Base-by-base conservation (phyloP, 2,888 invertebrate genomes). In the Flexamia atlantica region DNA sequence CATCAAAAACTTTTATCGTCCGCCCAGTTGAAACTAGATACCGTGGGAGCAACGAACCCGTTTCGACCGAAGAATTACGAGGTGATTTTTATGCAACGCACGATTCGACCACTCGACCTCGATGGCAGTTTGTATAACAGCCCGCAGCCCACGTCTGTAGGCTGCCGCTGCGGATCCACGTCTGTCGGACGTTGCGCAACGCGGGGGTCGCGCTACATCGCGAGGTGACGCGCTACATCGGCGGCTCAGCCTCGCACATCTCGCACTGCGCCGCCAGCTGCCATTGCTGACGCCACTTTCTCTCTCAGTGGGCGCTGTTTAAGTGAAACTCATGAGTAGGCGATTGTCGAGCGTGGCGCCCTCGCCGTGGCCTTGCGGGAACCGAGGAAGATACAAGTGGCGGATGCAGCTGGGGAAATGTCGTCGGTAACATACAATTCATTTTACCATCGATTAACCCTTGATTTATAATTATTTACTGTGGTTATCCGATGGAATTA, bases 211-310 rank as follows among this genome's bases (percentile, higher is more conserved):
- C 46, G 46, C n/a, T n/a, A n/a, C n/a, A n/a, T n/a, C n/a, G 36
- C 17, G 23, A 53, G 53, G 53, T 23, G 53, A 23, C 53, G 53
- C 53, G 46, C 46, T 46, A 46, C 46, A 46, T 7, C 57, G 23
- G 46, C 46, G 46, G n/a, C 46, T 46, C 46, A 17, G 46, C 10
- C 4, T 12, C 10, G 53, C 20, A 53, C 72, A n/a, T n/a, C n/a
- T n/a, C 4, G 53, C 20, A 53, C 72, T 72, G 40, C 14, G 9
- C 72, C 36, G 32, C 17, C 42, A n/a, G 32, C 40, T 32, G 40
- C 40, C 72, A 72, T n/a, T n/a, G n/a, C n/a, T n/a, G 36, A 17
- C 40, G 72, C n/a, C 23, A 72, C 72, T 72, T 72, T 72, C 72
- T 20, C 72, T 30, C 23, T 23, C 72, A 40, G 40, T 72, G 40